Evolutionary conservation across 2,888 invertebrate species (phyloP).

Genomic region (Xylocampa areola): DNA sequence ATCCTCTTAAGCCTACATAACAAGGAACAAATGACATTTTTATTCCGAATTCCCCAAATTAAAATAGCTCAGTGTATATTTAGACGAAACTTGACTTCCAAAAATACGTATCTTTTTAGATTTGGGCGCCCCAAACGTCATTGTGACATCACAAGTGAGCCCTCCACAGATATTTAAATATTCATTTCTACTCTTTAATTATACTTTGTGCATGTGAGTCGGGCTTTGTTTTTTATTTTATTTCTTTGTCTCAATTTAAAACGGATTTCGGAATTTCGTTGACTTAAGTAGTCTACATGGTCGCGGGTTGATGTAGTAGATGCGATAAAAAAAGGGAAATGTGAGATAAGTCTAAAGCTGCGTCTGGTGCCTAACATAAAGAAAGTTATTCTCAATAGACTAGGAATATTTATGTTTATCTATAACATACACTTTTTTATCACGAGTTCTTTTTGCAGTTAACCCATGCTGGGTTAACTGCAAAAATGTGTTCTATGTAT

Average conservation of each 20-base stretch:
- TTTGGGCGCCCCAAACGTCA: slow-evolving; percentile 84
- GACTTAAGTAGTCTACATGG: slow-evolving; percentile 52
- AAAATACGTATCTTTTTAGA: slow-evolving; percentile 86
- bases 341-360: slow-evolving; percentile 36
- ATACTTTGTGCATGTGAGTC: slow-evolving; percentile 85
- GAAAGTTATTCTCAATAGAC: no score
- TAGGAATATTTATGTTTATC: no score
- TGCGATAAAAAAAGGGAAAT: no score
- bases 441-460: no score
- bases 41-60: slow-evolving; percentile 38
- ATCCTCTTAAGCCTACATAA: slow-evolving; percentile 32
- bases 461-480: no score
- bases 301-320: slow-evolving; percentile 26
- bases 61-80: slow-evolving; percentile 67
- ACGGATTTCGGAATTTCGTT: slow-evolving; percentile 54
- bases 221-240: slow-evolving; percentile 73
- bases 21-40: slow-evolving; percentile 44
- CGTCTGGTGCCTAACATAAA: neutral
- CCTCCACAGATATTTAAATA: slow-evolving; percentile 86
- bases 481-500: no score
- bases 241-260: slow-evolving; percentile 64
- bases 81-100: slow-evolving; percentile 75
- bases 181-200: slow-evolving; percentile 88
- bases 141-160: slow-evolving; percentile 80
- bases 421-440: no score